Percentiles rank a stretch among this genome's conserved stretches.
Evolutionary conservation across 2,113 vertebrate species (phyloP).

Genomic region (Anhinga rufa): DNA sequence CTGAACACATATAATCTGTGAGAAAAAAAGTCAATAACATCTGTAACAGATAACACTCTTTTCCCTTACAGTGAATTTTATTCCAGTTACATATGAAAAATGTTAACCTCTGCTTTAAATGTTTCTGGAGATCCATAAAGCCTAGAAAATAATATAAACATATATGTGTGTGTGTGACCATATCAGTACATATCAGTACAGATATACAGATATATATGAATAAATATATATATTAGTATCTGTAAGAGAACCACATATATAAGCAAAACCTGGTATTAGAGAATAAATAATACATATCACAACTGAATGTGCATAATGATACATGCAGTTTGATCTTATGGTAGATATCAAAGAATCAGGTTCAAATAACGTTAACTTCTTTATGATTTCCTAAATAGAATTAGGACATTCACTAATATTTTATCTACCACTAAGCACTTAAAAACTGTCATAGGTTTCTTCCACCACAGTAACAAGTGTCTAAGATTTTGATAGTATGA

Average conservation of each 20-base stretch:
- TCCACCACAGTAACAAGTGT: not conserved
- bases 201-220: not conserved
- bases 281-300: not conserved
- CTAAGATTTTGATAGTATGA: not conserved
- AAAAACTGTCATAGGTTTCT: not conserved
- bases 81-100: not conserved
- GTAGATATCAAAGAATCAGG: not conserved
- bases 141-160: not conserved
- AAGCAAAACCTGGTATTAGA: not conserved
- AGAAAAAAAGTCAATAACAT: not conserved
- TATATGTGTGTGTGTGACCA: not conserved
- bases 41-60: not conserved
- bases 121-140: not conserved
- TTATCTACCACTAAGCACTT: not conserved
- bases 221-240: not conserved
- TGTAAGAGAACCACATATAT: not conserved
- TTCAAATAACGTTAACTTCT: not conserved
- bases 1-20: not conserved
- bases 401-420: not conserved
- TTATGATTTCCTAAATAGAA: not conserved
- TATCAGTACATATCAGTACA: not conserved
- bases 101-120: not conserved
- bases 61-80: not conserved
- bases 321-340: not conserved
- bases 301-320: not conserved